phyloP scores from a whole-genome alignment of 2,113 vertebrate genomes.

The Noctilio leporinus region DNA sequence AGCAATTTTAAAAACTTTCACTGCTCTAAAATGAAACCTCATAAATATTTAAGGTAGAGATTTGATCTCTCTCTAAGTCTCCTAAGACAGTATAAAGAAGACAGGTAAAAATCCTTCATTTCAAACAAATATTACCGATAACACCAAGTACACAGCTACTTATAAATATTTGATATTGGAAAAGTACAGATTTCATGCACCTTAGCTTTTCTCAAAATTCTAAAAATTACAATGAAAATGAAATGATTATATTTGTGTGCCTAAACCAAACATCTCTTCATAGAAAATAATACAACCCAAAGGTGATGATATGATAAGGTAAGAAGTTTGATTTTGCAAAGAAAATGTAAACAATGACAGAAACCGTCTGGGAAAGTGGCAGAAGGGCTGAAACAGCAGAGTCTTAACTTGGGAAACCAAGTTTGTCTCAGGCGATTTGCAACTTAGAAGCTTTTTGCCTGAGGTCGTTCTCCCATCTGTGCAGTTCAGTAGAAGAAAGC shows the following conservation, averaged over 20 bases:
- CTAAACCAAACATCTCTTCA: neutral
- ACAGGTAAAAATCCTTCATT: neutral
- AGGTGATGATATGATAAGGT: neutral
- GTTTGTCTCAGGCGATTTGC: neutral
- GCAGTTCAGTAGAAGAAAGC: neutral
- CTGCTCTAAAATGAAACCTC: neutral
- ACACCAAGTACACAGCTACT: neutral
- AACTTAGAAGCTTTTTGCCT: neutral
- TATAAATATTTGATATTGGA: neutral
- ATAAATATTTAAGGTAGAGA: neutral
- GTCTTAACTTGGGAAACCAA: neutral
- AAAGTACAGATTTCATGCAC: neutral
- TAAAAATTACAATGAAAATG: neutral
- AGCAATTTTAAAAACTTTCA: neutral
- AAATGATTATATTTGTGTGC: neutral
- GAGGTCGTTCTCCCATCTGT: too few relatives aligned
- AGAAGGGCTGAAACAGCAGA: neutral
- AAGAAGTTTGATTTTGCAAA: neutral
- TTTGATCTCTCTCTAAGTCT: neutral
- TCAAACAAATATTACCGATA: conserved; percentile 7
- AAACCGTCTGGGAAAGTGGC: neutral
- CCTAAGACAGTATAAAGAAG: neutral
- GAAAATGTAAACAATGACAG: neutral
- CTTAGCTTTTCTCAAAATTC: conserved; percentile 15
- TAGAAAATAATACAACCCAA: neutral